phyloP scores from a whole-genome alignment of 2,113 vertebrate genomes.

The Monopterus albus region DNA sequence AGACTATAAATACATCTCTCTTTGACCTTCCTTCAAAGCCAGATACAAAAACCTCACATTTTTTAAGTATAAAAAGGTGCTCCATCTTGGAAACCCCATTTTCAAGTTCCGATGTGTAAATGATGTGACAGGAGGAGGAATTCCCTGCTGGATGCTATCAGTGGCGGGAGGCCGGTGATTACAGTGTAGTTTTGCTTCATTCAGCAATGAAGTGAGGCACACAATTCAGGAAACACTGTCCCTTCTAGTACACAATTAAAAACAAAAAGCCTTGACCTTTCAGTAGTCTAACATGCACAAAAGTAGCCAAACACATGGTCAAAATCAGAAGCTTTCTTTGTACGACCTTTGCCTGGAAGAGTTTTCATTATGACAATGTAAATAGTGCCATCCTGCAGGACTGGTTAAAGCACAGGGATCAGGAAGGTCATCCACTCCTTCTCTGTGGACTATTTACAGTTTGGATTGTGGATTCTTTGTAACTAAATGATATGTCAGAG shows the following conservation, averaged over 20 bases:
- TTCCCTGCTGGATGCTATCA: constrained; percentile 40
- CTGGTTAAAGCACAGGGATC: constrained; percentile 32
- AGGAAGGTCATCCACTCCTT: not conserved
- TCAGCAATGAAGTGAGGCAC: constrained; percentile 64
- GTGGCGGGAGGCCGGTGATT: constrained; percentile 12
- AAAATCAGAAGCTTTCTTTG: constrained; percentile 29
- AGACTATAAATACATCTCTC: not conserved
- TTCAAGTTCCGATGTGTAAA: constrained; percentile 8
- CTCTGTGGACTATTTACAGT: constrained; percentile 65
- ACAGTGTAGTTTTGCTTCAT: constrained; percentile 40
- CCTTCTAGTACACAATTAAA: not conserved
- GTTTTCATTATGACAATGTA: constrained; percentile 6
- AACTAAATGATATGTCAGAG: constrained; percentile 16
- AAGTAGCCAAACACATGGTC: constrained; percentile 29
- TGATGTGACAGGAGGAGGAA: constrained; percentile 38
- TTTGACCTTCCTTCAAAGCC: not conserved
- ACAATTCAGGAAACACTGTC: constrained; percentile 37
- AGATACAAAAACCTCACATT: constrained; percentile 6
- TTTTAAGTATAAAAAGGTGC: constrained; percentile 15
- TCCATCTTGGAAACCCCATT: constrained; percentile 53
- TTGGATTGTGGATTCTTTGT: constrained; percentile 31
- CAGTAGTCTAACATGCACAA: constrained; percentile 51
- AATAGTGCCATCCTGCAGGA: constrained; percentile 18
- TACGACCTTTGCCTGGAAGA: constrained; percentile 4
- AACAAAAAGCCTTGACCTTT: constrained; percentile 5